phyloP scores from a whole-genome alignment of 1,140 invertebrate genomes.

The Notospermus geniculatus region DNA sequence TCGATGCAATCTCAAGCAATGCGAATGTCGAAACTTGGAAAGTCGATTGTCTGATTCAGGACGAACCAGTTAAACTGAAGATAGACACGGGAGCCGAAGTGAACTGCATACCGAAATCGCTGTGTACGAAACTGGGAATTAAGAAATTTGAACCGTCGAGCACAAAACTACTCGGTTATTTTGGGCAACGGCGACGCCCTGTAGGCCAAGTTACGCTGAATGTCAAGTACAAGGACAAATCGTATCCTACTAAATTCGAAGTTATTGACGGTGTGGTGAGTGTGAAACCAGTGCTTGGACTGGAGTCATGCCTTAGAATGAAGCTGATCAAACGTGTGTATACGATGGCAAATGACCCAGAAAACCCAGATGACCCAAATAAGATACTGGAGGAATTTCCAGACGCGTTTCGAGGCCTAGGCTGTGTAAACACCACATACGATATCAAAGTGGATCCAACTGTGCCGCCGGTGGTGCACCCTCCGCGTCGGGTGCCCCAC shows the following conservation, averaged over 20 bases:
- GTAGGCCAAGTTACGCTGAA: background rate
- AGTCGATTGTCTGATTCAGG: background rate
- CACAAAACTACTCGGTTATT: background rate
- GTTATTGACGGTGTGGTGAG: background rate
- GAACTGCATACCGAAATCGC: background rate
- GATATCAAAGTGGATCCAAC: conserved; percentile 3
- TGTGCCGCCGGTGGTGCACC: background rate
- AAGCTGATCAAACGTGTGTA: conserved; percentile 3
- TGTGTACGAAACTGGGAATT: background rate
- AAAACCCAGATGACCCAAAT: background rate
- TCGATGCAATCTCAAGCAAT: background rate
- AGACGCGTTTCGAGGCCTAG: background rate
- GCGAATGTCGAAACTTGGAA: background rate
- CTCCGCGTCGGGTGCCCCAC: background rate
- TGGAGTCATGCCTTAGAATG: background rate
- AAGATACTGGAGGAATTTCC: background rate
- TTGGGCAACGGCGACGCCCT: conserved; percentile 1
- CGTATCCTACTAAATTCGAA: background rate
- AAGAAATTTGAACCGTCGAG: background rate
- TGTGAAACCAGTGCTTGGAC: background rate
- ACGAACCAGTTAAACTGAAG: background rate
- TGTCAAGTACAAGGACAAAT: background rate
- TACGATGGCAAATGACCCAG: background rate
- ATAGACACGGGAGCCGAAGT: conserved; percentile 3
- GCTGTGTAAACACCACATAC: background rate